Evolutionary conservation across 1,140 invertebrate genomes (phyloP).

Genomic region (Mycetomoellerius zeteki): DNA sequence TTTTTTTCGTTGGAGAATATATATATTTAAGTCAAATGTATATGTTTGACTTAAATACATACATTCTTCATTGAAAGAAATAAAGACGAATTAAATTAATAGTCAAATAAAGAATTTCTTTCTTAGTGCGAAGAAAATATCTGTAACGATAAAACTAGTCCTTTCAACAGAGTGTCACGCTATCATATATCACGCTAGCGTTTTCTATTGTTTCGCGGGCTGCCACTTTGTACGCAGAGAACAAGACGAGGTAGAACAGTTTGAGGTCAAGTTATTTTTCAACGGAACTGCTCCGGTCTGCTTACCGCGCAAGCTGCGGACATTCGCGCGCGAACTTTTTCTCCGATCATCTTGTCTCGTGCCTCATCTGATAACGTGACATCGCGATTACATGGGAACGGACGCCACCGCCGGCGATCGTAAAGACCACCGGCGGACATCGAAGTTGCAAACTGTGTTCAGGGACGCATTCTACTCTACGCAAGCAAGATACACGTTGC

Average conservation of each 20-base stretch:
- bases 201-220: slow-evolving; percentile 54
- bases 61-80: too few species aligned
- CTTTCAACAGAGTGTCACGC: slow-evolving; percentile 16
- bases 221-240: slow-evolving; percentile 58
- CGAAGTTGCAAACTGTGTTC: slow-evolving; percentile 55
- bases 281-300: slow-evolving; percentile 55
- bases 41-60: too few species aligned
- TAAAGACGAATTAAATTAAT: too few species aligned
- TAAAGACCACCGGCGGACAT: slow-evolving; percentile 69
- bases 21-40: too few species aligned
- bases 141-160: slow-evolving; percentile 43
- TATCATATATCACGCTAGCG: slow-evolving; percentile 4
- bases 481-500: not conserved
- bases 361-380: slow-evolving; percentile 78
- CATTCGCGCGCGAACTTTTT: slow-evolving; percentile 74
- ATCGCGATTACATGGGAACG: slow-evolving; percentile 83
- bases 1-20: too few species aligned
- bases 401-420: slow-evolving; percentile 72
- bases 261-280: slow-evolving; percentile 78
- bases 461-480: slow-evolving; percentile 58
- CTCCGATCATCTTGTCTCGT: slow-evolving; percentile 71
- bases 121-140: not conserved
- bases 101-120: too few species aligned
- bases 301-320: slow-evolving; percentile 78
- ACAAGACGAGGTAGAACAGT: slow-evolving; percentile 76